These are phyloP conservation scores for Drosophila nannoptera DNA, from an alignment of 1,140 invertebrate genomes.

Conservation along the genomic window DNA sequence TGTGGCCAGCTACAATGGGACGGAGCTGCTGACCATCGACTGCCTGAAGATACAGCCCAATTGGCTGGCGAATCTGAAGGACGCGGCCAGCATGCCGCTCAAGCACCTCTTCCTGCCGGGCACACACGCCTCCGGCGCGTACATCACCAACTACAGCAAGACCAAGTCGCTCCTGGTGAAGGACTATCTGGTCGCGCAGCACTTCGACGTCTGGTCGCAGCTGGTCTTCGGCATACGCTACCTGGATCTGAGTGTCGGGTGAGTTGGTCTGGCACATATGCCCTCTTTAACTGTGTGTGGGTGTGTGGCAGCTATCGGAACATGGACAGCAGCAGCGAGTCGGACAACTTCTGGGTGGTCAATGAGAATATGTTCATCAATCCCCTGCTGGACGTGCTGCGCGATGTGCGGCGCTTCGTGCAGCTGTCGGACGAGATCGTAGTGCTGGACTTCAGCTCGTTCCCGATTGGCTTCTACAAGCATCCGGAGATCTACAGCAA, in stretches of 20 bases:
- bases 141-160: slow-evolving; percentile 78
- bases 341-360: slow-evolving; percentile 81
- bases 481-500: slow-evolving; percentile 65
- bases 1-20: slow-evolving; percentile 81
- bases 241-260: slow-evolving; percentile 87
- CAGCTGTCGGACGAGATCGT: slow-evolving; percentile 81
- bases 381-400: slow-evolving; percentile 80
- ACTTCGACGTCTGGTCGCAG: slow-evolving; percentile 88
- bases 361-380: slow-evolving; percentile 82
- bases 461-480: slow-evolving; percentile 76
- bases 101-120: slow-evolving; percentile 78
- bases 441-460: slow-evolving; percentile 81
- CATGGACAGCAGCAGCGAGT: slow-evolving; percentile 31
- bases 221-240: slow-evolving; percentile 89
- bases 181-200: slow-evolving; percentile 83
- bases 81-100: slow-evolving; percentile 54
- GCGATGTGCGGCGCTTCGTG: slow-evolving; percentile 81
- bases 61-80: slow-evolving; percentile 83
- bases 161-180: slow-evolving; percentile 74
- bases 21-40: slow-evolving; percentile 79
- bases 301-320: slow-evolving; percentile 41
- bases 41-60: slow-evolving; percentile 83
- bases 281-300: too few relatives aligned
- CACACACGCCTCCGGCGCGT: slow-evolving; percentile 85
- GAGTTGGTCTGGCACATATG: slow-evolving; percentile 49